phyloP scores from a whole-genome alignment of 2,888 invertebrate species.

The Macaria liturata region DNA sequence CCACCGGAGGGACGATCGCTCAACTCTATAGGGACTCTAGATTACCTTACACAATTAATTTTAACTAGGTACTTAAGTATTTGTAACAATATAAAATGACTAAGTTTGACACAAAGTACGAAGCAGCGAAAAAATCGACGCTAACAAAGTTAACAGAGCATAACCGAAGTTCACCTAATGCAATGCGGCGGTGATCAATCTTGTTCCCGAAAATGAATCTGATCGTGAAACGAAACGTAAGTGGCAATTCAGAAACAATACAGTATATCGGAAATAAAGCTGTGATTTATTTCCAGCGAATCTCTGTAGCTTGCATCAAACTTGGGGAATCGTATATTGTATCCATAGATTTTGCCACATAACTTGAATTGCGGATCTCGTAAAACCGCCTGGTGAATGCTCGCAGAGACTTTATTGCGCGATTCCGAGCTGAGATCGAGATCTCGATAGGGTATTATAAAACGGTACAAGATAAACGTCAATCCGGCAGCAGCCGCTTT shows the following conservation, averaged over 20 bases:
- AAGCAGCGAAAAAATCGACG: no score
- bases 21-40: conserved; percentile 67
- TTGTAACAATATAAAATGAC: conserved; percentile 3
- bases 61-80: conserved; percentile 26
- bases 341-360: conserved; percentile 45
- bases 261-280: conserved; percentile 54
- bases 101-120: no score
- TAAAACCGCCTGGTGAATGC: conserved; percentile 50
- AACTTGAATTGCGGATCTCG: conserved; percentile 54
- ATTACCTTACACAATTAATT: conserved; percentile 66
- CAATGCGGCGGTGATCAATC: conserved; percentile 33
- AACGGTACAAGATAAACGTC: conserved; percentile 30
- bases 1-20: conserved; percentile 70
- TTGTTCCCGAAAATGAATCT: conserved; percentile 35
- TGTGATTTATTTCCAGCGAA: conserved; percentile 50
- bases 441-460: conserved; percentile 39
- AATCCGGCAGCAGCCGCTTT: not conserved
- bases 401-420: conserved; percentile 46
- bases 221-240: conserved; percentile 43
- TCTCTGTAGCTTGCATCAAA: conserved; percentile 45
- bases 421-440: conserved; percentile 37
- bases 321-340: conserved; percentile 36
- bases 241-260: conserved; percentile 50
- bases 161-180: conserved; percentile 16
- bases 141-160: no score